These are phyloP conservation scores for Chionoecetes opilio DNA, from an alignment of 1,140 invertebrate species.

Conservation along the genomic window DNA sequence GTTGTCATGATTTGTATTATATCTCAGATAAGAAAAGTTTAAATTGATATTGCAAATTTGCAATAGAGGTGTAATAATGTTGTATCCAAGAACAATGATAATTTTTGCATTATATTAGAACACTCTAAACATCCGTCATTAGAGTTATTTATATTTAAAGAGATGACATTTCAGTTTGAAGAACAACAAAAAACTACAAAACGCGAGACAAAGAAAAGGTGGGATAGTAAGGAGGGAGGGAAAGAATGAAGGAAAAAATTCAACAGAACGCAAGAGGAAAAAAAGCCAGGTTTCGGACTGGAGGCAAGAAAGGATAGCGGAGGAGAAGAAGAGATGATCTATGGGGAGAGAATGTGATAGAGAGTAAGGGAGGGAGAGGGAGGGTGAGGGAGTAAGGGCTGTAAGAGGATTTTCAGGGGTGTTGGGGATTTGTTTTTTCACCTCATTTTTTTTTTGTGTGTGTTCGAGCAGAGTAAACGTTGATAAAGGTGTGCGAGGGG, in stretches of 20 bases:
- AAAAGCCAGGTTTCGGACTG: too few relatives aligned
- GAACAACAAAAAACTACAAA: neutral
- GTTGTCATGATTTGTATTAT: too few relatives aligned
- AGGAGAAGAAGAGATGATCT: slow-evolving; percentile 12
- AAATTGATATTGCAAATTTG: too few relatives aligned
- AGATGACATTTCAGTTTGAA: too few relatives aligned
- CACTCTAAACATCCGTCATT: too few relatives aligned
- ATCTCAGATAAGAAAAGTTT: too few relatives aligned
- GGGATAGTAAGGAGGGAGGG: neutral
- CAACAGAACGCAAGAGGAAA: too few relatives aligned
- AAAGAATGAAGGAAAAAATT: neutral
- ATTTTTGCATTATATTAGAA: too few relatives aligned
- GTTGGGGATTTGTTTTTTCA: slow-evolving; percentile 20
- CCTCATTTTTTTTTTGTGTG: neutral
- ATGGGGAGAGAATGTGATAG: neutral
- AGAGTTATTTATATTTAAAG: too few relatives aligned
- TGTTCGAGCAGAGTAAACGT: slow-evolving; percentile 24
- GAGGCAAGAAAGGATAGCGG: neutral
- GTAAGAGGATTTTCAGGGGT: neutral
- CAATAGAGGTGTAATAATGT: too few relatives aligned
- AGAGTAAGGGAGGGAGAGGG: too few relatives aligned
- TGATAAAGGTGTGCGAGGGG: neutral
- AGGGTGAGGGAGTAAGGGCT: neutral
- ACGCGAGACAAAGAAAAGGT: neutral
- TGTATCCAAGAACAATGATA: too few relatives aligned